Base-by-base conservation (phyloP, 1,140 invertebrate species). In the Pissodes strobi region DNA sequence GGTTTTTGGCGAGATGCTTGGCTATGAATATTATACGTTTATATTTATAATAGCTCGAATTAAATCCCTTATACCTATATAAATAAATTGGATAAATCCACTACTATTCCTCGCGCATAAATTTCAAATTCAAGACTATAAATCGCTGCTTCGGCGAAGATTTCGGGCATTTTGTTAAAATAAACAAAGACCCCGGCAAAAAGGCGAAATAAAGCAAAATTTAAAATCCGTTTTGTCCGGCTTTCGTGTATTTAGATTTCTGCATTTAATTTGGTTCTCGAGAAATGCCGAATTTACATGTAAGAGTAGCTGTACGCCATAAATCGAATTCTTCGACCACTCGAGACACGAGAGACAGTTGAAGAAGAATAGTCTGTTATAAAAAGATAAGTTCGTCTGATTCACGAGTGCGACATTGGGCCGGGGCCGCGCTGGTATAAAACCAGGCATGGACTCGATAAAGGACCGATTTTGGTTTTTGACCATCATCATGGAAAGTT, bases 351-450 rank as follows among this genome's bases (percentile, higher is more conserved):
- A 39, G 59, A 52, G 61, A 68, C 66, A 68, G 56, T 68, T 56
- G 48, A 64, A 68, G 61, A 68, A 68, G 62, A 68, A 68, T 68
- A 68, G 66, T 68, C 56, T 49, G 52, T 64, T 64, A 46, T 48
- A 67, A 67, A 69, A 67, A 59, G 65, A 69, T 69, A 69, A 69
- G 64, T 67, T 67, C 27, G 58, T n/a, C 23, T 67, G 68, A 67
- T 66, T 67, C 64, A 67, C 64, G 68, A 69, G 59, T 66, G 58
- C 63, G 34, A 63, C 56, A 69, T 63, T 25, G 64, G 59, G n/a
- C n/a, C n/a, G n/a, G n/a, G 4, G 19, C n/a, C 10, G 37, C 15
- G 53, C 8, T 39, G 6, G n/a, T n/a, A n/a, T n/a, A n/a, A n/a
- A n/a, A n/a, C 27, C 53, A 56, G 53, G 17, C 39, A 34, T 21